Evolutionary conservation across 64 coral and sea anemone species (phyloP).

Genomic region (Montipora sp.): DNA sequence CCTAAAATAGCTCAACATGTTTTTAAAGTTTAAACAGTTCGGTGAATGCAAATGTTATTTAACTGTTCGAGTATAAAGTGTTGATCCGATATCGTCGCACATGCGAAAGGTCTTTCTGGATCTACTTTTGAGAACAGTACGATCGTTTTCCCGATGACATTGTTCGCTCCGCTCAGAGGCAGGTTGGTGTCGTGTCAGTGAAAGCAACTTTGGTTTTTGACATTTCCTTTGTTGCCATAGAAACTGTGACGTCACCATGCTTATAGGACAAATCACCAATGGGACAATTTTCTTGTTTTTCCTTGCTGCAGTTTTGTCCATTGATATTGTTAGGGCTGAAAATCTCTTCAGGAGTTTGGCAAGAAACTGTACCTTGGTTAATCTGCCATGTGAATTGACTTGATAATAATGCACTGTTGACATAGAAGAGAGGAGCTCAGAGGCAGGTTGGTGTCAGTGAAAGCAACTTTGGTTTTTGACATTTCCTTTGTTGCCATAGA

Average conservation of each 20-base stretch:
- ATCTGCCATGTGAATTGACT: too few relatives aligned
- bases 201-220: slow-evolving; percentile 34
- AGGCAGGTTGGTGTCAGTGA: slow-evolving; percentile 42
- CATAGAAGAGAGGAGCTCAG: too few relatives aligned
- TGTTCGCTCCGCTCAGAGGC: slow-evolving; percentile 43
- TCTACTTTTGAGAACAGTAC: slow-evolving; percentile 31
- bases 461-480: slow-evolving; percentile 28
- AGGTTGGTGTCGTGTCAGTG: slow-evolving; percentile 38
- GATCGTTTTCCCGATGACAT: slow-evolving; percentile 65
- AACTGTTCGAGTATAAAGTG: too few relatives aligned
- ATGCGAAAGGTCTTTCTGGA: slow-evolving; percentile 52
- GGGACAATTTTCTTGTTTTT: slow-evolving; percentile 38
- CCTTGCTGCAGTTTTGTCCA: slow-evolving; percentile 32
- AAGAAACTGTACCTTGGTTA: slow-evolving; percentile 23
- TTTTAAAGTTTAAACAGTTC: too few relatives aligned
- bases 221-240: slow-evolving; percentile 26
- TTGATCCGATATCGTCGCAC: slow-evolving; percentile 29
- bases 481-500: slow-evolving; percentile 27
- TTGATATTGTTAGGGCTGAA: slow-evolving; percentile 52
- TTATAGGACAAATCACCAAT: slow-evolving; percentile 72
- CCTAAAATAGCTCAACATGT: too few relatives aligned
- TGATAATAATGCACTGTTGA: too few relatives aligned
- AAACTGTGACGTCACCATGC: slow-evolving; percentile 46
- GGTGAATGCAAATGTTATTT: too few relatives aligned
- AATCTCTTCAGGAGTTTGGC: not conserved